These are phyloP conservation scores for Pentalonia nigronervosa DNA, from an alignment of 1,140 invertebrate species.

Conservation along the genomic window DNA sequence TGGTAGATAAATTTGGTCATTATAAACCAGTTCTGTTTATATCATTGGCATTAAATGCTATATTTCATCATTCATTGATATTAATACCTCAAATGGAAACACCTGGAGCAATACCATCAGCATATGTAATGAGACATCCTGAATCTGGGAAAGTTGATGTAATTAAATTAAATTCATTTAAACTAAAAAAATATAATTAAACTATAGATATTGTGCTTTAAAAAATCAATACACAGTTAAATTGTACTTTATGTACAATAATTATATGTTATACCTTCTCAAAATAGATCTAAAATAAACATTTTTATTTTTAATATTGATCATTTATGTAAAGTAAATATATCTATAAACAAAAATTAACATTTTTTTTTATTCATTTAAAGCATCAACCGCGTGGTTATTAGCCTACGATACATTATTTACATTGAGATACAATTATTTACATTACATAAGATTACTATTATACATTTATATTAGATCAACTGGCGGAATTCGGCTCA, in stretches of 20 bases:
- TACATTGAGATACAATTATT: no score
- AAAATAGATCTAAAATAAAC: no score
- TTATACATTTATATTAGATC: no score
- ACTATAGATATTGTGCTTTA: not conserved
- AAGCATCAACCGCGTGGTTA: no score
- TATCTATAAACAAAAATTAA: no score
- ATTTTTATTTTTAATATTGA: no score
- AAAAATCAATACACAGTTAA: not conserved
- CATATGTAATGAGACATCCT: constrained; percentile 76
- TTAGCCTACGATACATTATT: no score
- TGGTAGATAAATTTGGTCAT: constrained; percentile 82
- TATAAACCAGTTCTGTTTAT: constrained; percentile 81
- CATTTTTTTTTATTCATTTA: no score
- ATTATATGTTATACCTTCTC: no score
- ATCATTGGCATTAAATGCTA: constrained; percentile 74
- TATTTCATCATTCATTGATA: constrained; percentile 76
- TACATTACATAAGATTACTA: no score
- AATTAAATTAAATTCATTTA: constrained; percentile 59
- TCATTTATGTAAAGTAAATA: no score
- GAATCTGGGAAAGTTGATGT: constrained; percentile 73
- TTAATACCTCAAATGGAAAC: constrained; percentile 78
- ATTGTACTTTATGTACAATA: not conserved
- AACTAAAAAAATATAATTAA: not conserved
- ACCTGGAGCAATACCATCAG: constrained; percentile 74
- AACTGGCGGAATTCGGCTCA: no score